phyloP scores from a whole-genome alignment of 2,113 vertebrate genomes.

The Sclerurus mexicanus region DNA sequence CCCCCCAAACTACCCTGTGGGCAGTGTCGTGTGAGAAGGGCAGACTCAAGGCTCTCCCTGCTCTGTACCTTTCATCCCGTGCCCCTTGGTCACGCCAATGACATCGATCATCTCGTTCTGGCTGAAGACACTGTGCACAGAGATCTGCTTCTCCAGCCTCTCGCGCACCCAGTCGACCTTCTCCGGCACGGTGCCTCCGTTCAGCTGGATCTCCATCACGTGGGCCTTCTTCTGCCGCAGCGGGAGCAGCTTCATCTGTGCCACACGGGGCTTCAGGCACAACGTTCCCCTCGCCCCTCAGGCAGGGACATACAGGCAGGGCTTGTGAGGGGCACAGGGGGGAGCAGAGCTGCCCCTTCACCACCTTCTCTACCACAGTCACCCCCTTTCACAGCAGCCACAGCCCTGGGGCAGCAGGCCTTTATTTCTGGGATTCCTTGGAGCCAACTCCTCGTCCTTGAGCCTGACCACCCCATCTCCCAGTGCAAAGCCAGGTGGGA shows the following conservation, averaged over 20 bases:
- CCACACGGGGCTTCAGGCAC: not conserved
- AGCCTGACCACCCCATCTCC: not conserved
- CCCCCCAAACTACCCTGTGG: not conserved
- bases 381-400: not conserved
- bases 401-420: not conserved
- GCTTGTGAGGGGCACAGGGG: not conserved
- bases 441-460: not conserved
- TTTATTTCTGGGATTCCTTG: not conserved
- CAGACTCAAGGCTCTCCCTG: not conserved
- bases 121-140: conserved; percentile 74
- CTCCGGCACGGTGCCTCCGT: conserved; percentile 75
- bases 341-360: not conserved
- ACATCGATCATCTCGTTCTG: conserved; percentile 81
- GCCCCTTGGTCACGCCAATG: conserved; percentile 81
- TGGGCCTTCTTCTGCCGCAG: conserved; percentile 83
- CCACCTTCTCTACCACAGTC: not conserved
- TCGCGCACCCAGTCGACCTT: conserved; percentile 82
- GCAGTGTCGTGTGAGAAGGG: not conserved
- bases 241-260: conserved; percentile 80
- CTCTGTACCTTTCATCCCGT: conserved; percentile 77
- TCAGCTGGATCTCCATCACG: conserved; percentile 83
- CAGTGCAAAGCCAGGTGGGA: not conserved
- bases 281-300: accelerated
- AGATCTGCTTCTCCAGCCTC: conserved; percentile 78
- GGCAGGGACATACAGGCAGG: not conserved